Evolutionary conservation across 2,113 vertebrate genomes (phyloP), one percentile per base, ranked within the genome.

Genomic region (Vulpes ferrilata): DNA sequence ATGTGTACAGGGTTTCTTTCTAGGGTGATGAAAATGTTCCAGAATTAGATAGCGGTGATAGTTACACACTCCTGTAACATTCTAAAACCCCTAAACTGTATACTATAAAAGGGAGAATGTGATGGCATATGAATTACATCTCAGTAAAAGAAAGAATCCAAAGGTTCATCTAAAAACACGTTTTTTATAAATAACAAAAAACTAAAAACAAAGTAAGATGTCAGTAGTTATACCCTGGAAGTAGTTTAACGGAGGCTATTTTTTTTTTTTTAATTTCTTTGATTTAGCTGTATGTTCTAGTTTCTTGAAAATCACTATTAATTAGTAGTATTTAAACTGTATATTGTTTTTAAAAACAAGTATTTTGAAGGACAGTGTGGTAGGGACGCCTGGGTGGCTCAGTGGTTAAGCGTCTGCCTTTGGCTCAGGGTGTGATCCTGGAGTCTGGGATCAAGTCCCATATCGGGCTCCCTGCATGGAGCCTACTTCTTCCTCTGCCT

Each of bases 121-220:
- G 62, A 85, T 35, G 32, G 35, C 12, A 85, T 59, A 19, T 35
- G 30, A 90, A 51, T 51, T 85, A 67, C 76, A 95, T 12, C 80
- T 95, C 55, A 60, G 30, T 71, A 48, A 90, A 90, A 85, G 43
- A 84, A 94, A 81, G 25, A 88, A 82, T 82, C 65, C 38, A 82
- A 73, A 62, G 55, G 16, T 23, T 89, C 67, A 73, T 67, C 55
- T 81, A 62, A 62, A 82, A 74, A 19, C 23, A 17, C 9, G 15
- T 64, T 20, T 79, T 93, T 79, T 67, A 57, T 76, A 12, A 86
- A 76, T 86, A 79, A 57, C 16, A 64, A 73, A 82, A 76, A 15
- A 76, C 0, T 88, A 25, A 11, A 82, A 74, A 74, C 83, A 92
- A 87, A 92, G 12, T n/a, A 78, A 91, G 43, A 82, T 9, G 7